A percentile compares a stretch with the other conserved stretches of the same genome.
Conservation (phyloP, 2,888 invertebrate genomes). For the Pseudoips prasinana region DNA sequence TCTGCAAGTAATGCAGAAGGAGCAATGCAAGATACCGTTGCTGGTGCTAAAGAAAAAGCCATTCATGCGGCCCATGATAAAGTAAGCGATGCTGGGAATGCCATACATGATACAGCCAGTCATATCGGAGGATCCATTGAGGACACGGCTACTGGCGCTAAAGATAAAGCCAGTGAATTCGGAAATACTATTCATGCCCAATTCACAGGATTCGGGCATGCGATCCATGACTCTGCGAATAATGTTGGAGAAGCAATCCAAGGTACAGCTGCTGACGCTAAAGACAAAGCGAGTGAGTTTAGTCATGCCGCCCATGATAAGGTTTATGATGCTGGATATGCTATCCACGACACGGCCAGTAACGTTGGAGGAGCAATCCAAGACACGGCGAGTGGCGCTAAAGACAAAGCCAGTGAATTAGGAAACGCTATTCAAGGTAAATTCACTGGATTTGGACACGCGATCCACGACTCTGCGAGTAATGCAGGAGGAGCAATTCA, state of each 20-base stretch:
- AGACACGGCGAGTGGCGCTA: conserved; percentile 33
- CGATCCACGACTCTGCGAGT: conserved; percentile 23
- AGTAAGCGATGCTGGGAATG: conserved; percentile 9
- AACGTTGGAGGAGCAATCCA: conserved; percentile 27
- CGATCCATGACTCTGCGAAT: conserved; percentile 3
- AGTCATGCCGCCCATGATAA: conserved; percentile 29
- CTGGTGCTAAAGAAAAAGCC: conserved; percentile 14
- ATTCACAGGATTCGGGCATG: conserved; percentile 18
- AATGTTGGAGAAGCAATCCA: conserved; percentile 9
- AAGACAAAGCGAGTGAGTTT: conserved; percentile 16
- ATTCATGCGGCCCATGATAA: conserved; percentile 22
- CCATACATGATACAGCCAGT: conserved; percentile 32
- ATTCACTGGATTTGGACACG: conserved; percentile 18
- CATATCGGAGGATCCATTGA: conserved; percentile 26
- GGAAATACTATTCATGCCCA: conserved; percentile 28
- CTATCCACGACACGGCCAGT: conserved; percentile 32
- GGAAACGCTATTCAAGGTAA: conserved; percentile 25
- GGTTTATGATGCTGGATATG: conserved; percentile 11
- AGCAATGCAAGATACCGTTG: too few relatives aligned
- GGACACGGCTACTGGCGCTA: conserved; percentile 33
- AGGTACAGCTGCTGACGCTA: conserved; percentile 12
- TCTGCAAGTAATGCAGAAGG: conserved; percentile 25
- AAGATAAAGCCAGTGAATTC: conserved; percentile 25
- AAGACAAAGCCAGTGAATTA: conserved; percentile 25
- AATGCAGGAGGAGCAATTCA: too few relatives aligned